phyloP scores from a whole-genome alignment of 2,113 vertebrate species.

The Microcebus ravelobensis region DNA sequence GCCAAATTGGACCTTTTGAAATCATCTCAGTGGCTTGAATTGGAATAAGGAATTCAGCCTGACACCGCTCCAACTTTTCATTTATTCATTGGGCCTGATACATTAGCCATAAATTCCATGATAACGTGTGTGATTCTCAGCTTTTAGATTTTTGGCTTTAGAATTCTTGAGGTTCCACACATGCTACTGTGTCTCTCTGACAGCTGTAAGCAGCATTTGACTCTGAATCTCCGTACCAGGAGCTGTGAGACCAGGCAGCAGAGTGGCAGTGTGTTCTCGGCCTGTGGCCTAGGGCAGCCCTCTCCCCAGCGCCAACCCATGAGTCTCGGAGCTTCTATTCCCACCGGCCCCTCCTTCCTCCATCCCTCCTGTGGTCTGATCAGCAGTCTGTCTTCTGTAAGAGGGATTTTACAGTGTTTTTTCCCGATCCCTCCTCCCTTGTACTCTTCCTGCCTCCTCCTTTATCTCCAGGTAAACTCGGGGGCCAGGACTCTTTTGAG shows the following conservation, averaged over 20 bases:
- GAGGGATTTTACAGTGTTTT: constrained; percentile 78
- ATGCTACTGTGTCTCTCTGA: not conserved
- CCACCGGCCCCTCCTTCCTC: not conserved
- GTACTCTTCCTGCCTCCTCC: constrained; percentile 54
- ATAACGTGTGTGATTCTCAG: not conserved
- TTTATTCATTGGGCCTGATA: not conserved
- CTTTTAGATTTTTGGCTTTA: not conserved
- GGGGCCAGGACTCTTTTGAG: constrained; percentile 98
- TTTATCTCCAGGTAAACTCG: constrained; percentile 91
- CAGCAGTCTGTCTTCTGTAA: constrained; percentile 17
- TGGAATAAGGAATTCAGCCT: not conserved
- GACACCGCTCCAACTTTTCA: not conserved
- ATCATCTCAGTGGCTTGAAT: not conserved
- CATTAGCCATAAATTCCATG: not conserved
- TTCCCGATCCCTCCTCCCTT: constrained; percentile 62
- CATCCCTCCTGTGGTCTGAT: not conserved
- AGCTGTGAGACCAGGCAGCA: not conserved
- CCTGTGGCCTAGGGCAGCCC: not conserved
- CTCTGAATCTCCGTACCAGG: not conserved
- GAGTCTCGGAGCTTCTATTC: not conserved
- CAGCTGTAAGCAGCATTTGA: not conserved
- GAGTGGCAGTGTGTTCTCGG: no score
- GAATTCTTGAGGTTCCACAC: not conserved
- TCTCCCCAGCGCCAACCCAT: not conserved
- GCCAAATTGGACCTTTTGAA: constrained; percentile 52